Percentiles rank a stretch among this genome's conserved stretches.
phyloP scores from a whole-genome alignment of 2,113 vertebrate species.

The Picathartes gymnocephalus region DNA sequence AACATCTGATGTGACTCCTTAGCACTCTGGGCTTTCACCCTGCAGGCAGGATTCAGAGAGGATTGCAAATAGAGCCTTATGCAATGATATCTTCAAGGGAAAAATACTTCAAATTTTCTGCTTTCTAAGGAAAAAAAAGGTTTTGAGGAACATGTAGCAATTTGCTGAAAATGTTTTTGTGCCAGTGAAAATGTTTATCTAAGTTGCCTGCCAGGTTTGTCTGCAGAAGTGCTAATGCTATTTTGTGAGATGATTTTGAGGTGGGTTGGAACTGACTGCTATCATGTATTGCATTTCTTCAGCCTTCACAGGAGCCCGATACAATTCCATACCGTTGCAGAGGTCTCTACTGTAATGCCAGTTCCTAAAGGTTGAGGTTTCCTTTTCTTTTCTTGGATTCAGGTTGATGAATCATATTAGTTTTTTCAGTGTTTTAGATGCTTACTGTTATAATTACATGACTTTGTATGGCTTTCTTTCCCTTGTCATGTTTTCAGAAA shows the following conservation, averaged over 20 bases:
- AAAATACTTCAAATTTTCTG: not conserved
- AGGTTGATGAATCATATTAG: not conserved
- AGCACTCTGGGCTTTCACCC: not conserved
- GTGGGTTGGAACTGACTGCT: not conserved
- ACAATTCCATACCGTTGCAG: not conserved
- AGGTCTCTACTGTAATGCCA: not conserved
- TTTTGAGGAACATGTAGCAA: not conserved
- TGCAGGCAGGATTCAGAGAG: not conserved
- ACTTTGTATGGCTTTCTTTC: not conserved
- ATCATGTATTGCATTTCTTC: not conserved
- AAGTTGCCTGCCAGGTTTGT: not conserved
- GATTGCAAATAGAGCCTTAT: not conserved
- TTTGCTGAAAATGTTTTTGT: constrained; percentile 1
- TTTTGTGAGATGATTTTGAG: not conserved
- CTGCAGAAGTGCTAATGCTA: not conserved
- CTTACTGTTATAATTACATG: not conserved
- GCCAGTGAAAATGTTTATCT: not conserved
- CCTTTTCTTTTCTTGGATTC: not conserved
- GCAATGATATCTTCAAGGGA: not conserved
- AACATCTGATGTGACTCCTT: not conserved
- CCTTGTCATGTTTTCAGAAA: not conserved
- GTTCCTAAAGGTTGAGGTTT: not conserved
- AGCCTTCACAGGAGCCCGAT: not conserved
- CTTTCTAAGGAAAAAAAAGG: not conserved
- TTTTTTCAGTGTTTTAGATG: not conserved